phyloP scores from a whole-genome alignment of 1,140 invertebrate species.

The Gryon sp. region DNA sequence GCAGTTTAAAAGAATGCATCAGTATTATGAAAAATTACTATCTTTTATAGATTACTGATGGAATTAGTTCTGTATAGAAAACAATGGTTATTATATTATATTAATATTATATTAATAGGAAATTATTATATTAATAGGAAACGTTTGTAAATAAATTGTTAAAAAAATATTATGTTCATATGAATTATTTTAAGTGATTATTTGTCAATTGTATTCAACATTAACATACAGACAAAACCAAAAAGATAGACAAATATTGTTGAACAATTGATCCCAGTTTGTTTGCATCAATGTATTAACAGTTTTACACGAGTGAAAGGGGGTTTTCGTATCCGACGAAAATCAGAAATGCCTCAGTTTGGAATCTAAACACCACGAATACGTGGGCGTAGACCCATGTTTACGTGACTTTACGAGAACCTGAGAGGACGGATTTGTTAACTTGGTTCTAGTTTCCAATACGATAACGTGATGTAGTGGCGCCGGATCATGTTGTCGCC shows the following conservation, averaged over 20 bases:
- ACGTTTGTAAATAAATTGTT: no score
- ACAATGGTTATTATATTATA: no score
- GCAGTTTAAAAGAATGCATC: no score
- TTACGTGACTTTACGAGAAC: slow-evolving; percentile 58
- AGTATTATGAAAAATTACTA: no score
- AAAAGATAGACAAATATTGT: slow-evolving; percentile 16
- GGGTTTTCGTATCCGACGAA: slow-evolving; percentile 57
- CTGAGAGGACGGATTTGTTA: slow-evolving; percentile 56
- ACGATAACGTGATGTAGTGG: slow-evolving; percentile 59
- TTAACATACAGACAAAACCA: background rate
- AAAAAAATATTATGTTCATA: no score
- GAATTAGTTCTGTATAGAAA: no score
- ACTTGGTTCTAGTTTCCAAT: slow-evolving; percentile 58
- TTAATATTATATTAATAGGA: no score
- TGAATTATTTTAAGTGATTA: no score
- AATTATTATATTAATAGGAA: no score
- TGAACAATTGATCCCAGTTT: slow-evolving; percentile 59
- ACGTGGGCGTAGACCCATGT: slow-evolving; percentile 58
- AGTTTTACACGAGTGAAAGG: slow-evolving; percentile 51
- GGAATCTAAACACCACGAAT: slow-evolving; percentile 38
- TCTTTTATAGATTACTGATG: no score
- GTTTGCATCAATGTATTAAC: slow-evolving; percentile 59
- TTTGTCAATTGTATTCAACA: no score
- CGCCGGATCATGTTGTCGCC: slow-evolving; percentile 53
- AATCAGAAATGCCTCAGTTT: slow-evolving; percentile 55